These are phyloP conservation scores for Pandemis cinnamomeana DNA, from an alignment of 2,888 invertebrate genomes.

Conservation along the genomic window DNA sequence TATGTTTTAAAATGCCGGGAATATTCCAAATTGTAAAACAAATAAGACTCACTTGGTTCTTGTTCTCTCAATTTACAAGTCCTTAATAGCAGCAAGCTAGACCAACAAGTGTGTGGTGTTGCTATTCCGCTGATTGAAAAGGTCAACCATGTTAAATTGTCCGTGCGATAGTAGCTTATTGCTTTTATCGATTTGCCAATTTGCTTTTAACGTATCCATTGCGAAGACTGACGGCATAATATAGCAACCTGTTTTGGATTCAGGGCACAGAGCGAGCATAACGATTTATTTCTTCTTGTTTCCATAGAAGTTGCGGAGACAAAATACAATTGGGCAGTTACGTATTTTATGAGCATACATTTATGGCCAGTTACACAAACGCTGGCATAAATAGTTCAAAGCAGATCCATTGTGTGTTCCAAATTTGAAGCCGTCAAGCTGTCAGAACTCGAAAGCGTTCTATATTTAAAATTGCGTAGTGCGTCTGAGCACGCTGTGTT, in stretches of 20 bases:
- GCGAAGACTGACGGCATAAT: not conserved
- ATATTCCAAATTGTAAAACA: not conserved
- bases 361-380: constrained; percentile 27
- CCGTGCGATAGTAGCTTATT: constrained; percentile 9
- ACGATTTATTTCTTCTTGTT: constrained; percentile 8
- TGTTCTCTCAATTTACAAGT: constrained; percentile 26
- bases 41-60: not conserved
- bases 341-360: not conserved
- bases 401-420: constrained; percentile 48
- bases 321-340: not conserved
- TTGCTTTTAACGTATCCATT: constrained; percentile 17
- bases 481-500: constrained; percentile 66
- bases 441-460: constrained; percentile 59
- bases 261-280: not conserved
- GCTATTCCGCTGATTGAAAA: constrained; percentile 32
- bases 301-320: not conserved
- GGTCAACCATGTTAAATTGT: constrained; percentile 35
- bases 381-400: constrained; percentile 29
- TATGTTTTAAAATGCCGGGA: not conserved
- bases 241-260: not conserved
- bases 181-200: constrained; percentile 36
- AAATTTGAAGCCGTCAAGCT: constrained; percentile 59
- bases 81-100: constrained; percentile 20
- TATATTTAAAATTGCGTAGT: constrained; percentile 67
- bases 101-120: constrained; percentile 13